Conservation (phyloP, 2,113 vertebrate species). For the Dicentrarchus labrax region DNA sequence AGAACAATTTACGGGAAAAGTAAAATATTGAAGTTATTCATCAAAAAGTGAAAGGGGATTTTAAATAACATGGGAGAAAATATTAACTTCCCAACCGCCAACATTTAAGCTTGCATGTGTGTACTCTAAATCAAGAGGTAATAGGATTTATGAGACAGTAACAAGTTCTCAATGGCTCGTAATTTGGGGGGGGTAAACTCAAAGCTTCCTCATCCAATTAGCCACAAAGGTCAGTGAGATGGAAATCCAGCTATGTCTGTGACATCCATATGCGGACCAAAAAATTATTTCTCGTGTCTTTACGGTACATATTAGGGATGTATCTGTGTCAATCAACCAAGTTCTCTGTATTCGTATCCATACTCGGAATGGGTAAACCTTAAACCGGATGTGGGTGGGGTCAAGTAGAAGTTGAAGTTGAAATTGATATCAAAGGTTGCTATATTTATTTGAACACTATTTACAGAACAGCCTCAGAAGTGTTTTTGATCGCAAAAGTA, state of each 20-base stretch:
- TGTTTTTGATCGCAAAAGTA: no score
- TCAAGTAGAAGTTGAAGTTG: no score
- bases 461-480: no score
- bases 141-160: not conserved
- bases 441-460: no score
- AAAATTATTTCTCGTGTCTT: not conserved
- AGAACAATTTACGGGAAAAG: not conserved
- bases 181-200: not conserved
- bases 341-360: no score
- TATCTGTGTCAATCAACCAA: no score
- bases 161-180: no score
- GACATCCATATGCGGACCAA: not conserved
- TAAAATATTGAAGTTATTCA: conserved; percentile 24
- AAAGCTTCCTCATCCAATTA: not conserved
- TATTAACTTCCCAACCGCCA: not conserved
- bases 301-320: no score
- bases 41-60: not conserved
- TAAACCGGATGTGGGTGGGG: no score
- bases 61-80: not conserved
- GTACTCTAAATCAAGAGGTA: not conserved
- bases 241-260: not conserved
- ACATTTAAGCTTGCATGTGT: not conserved
- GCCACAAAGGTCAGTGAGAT: not conserved
- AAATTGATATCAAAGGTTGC: no score
- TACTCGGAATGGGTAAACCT: no score